Evolutionary conservation across 2,888 invertebrate genomes (phyloP).

Genomic region (Trachelus stipa): DNA sequence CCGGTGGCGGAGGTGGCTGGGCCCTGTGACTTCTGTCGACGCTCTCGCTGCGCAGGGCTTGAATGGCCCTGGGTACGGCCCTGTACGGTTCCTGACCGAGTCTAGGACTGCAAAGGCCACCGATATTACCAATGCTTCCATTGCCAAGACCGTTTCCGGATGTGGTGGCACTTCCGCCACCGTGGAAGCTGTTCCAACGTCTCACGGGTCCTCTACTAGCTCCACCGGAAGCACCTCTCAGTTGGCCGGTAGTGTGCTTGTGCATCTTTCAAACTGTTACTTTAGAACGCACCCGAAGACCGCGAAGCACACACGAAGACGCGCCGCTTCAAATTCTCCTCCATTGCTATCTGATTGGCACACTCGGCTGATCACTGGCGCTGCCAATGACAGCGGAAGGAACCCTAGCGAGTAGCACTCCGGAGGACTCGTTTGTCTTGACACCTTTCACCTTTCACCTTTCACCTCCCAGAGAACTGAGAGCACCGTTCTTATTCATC

Average conservation of each 20-base stretch:
- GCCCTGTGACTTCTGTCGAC: slow-evolving; percentile 58
- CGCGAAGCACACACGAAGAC: no score
- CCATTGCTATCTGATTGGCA: no score
- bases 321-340: no score
- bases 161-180: slow-evolving; percentile 45
- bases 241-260: slow-evolving; percentile 61
- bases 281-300: no score
- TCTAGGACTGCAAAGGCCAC: slow-evolving; percentile 27
- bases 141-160: slow-evolving; percentile 34
- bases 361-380: no score
- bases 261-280: slow-evolving; percentile 49
- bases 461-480: no score
- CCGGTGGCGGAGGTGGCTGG: slow-evolving; percentile 62
- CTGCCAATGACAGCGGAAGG: no score
- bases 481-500: no score
- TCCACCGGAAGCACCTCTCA: slow-evolving; percentile 19
- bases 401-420: no score
- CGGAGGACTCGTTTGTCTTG: no score
- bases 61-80: slow-evolving; percentile 60
- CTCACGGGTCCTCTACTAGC: slow-evolving; percentile 63
- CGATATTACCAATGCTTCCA: slow-evolving; percentile 32
- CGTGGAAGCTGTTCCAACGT: slow-evolving; percentile 69
- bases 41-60: slow-evolving; percentile 62
- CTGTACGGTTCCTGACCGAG: slow-evolving; percentile 53
- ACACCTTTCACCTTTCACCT: no score